Evolutionary conservation across 2,113 vertebrate genomes (phyloP), one percentile per base, ranked within the genome.

Genomic region (Lates calcarifer): DNA sequence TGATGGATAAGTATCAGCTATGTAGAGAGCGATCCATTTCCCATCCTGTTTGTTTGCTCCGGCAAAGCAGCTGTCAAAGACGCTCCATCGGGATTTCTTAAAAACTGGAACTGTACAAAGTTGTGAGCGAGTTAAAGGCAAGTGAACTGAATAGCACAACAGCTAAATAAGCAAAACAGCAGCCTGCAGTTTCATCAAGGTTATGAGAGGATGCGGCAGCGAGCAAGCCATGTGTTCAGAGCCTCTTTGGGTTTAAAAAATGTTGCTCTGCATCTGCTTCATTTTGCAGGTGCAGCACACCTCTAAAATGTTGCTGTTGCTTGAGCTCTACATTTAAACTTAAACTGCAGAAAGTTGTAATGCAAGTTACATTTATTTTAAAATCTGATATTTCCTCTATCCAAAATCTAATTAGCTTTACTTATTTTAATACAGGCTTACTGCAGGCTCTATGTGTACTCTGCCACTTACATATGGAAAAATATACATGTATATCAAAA

Each of bases 201-300:
- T 33, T 17, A 56, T 14, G 11, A 45, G 22, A 63, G 56, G 17
- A 28, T 17, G 58, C 26, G 3, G 53, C 41, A 26, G 10, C 1
- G 11, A 31, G 53, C 12, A 4, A 3, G 29, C 56, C 37, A 28
- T 33, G 53, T 9, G 17, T 6, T 5, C 49, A 4, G 5, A 49
- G 24, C 26, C 31, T 39, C 10, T 57, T 28, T 28, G 28, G 9
- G 26, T 28, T 9, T 20, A 4, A 60, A 55, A 49, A 28, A 17
- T 57, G 13, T 28, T 28, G 31, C 15, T 35, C 58, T 20, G 8
- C 53, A 49, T 51, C 29, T 15, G 39, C 53, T 53, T 18, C 7
- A 14, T 29, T 57, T 53, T 74, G 53, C 77, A 74, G 29, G 67
- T 62, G 45, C 3, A 37, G 45, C 10, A 68, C 26, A 35, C 22